phyloP scores from a whole-genome alignment of 2,113 vertebrate genomes.

The Trichechus manatus region DNA sequence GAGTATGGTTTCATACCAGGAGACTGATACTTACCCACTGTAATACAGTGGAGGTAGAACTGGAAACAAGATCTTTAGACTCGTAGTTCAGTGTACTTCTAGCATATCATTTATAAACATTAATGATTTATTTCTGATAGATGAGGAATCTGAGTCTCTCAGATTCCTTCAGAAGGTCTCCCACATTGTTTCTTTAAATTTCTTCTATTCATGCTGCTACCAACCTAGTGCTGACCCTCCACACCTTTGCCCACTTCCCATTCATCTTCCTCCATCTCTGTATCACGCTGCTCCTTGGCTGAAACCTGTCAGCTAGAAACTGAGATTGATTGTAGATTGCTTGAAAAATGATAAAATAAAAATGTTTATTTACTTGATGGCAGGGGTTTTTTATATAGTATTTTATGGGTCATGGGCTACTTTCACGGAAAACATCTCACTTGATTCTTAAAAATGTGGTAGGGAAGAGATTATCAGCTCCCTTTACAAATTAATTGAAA shows the following conservation, averaged over 20 bases:
- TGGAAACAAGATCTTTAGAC: not conserved
- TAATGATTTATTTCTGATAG: not conserved
- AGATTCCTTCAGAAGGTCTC: not conserved
- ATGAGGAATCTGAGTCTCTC: not conserved
- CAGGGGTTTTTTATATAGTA: not conserved
- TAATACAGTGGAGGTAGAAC: not conserved
- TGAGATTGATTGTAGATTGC: not conserved
- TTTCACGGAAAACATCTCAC: not conserved
- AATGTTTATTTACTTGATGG: not conserved
- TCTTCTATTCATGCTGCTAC: not conserved
- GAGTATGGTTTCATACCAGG: not conserved
- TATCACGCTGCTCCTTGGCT: not conserved
- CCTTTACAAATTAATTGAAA: not conserved
- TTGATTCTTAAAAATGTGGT: not conserved
- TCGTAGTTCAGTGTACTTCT: not conserved
- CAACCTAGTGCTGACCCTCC: not conserved
- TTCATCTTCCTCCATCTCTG: not conserved
- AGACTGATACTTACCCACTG: not conserved
- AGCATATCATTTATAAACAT: not conserved
- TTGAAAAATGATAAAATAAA: slow-evolving; percentile 14
- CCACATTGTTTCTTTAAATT: not conserved
- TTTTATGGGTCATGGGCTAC: not conserved
- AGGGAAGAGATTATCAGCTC: not conserved
- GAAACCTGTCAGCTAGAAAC: not conserved
- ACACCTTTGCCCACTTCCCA: not conserved